Evolutionary conservation across 2,113 vertebrate species (phyloP).

Genomic region (Oreochromis spilurus): DNA sequence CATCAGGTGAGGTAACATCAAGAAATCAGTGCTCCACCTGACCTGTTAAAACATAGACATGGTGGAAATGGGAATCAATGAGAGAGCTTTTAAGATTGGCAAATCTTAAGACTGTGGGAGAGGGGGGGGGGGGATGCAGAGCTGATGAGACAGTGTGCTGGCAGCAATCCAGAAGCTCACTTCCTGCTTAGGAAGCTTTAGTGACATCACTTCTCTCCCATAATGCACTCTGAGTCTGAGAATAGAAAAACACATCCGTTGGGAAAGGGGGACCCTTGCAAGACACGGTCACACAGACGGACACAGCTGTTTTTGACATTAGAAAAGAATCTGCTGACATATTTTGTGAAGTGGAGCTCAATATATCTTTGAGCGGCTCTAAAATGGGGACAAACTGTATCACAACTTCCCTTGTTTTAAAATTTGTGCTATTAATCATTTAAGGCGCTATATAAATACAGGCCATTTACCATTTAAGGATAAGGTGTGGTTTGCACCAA

Average conservation of each 20-base stretch:
- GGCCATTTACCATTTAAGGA: not conserved
- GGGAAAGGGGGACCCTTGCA: constrained; percentile 26
- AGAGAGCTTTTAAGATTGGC: not conserved
- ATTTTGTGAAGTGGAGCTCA: not conserved
- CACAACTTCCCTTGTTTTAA: not conserved
- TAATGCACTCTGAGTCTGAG: constrained; percentile 56
- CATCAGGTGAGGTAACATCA: not conserved
- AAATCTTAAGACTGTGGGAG: not conserved
- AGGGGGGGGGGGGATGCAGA: not conserved
- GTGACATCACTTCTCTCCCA: constrained; percentile 61
- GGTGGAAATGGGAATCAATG: not conserved
- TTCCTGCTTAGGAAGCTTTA: constrained; percentile 65
- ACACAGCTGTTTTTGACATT: not conserved
- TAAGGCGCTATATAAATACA: too few relatives aligned
- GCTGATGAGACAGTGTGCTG: constrained; percentile 4
- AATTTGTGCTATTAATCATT: not conserved
- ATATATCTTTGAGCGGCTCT: not conserved
- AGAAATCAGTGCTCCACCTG: not conserved
- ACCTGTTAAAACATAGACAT: not conserved
- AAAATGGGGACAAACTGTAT: not conserved
- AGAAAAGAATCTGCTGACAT: not conserved
- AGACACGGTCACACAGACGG: not conserved
- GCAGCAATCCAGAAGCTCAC: constrained; percentile 39
- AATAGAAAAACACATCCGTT: constrained; percentile 46
- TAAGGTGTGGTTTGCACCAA: not conserved